Conservation (phyloP, 2,797 vertebrate genomes). For the Hoplostethus atlanticus region DNA sequence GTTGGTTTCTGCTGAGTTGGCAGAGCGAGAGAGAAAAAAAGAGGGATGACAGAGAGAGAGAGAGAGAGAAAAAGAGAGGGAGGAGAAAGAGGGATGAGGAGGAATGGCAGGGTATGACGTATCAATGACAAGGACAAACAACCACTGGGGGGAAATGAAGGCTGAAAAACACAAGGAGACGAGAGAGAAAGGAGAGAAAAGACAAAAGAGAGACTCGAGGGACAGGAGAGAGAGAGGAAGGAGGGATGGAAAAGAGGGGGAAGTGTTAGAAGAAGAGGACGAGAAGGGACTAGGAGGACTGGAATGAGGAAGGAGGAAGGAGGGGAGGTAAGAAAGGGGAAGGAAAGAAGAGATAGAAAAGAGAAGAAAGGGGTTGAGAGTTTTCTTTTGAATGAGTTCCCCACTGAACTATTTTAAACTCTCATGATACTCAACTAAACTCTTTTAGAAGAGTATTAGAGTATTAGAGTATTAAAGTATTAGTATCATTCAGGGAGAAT, state of each 20-base stretch:
- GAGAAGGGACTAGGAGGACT: not conserved
- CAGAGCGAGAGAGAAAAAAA: not conserved
- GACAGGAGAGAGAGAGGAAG: not conserved
- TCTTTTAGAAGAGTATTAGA: too few relatives aligned
- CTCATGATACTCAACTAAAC: too few relatives aligned
- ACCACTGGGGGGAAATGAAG: not conserved
- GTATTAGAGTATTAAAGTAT: too few relatives aligned
- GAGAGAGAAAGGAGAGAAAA: too few relatives aligned
- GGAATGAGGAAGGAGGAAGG: not conserved
- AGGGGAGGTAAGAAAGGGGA: not conserved
- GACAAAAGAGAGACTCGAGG: not conserved
- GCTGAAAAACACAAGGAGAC: too few relatives aligned
- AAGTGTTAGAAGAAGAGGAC: not conserved
- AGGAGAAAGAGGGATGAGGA: not conserved
- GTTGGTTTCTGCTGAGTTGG: conserved; percentile 44
- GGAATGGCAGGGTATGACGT: conserved; percentile 11
- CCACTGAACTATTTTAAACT: too few relatives aligned
- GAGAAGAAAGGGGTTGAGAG: too few relatives aligned
- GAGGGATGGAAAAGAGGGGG: not conserved
- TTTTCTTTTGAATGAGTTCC: too few relatives aligned
- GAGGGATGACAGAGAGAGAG: not conserved
- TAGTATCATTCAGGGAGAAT: too few relatives aligned
- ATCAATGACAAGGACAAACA: conserved; percentile 16
- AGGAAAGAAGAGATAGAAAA: not conserved
- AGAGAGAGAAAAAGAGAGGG: conserved; percentile 9